Evolutionary conservation across 2,888 invertebrate genomes (phyloP), one percentile per base, ranked within the genome.

Genomic region (Alloplasta piceator): DNA sequence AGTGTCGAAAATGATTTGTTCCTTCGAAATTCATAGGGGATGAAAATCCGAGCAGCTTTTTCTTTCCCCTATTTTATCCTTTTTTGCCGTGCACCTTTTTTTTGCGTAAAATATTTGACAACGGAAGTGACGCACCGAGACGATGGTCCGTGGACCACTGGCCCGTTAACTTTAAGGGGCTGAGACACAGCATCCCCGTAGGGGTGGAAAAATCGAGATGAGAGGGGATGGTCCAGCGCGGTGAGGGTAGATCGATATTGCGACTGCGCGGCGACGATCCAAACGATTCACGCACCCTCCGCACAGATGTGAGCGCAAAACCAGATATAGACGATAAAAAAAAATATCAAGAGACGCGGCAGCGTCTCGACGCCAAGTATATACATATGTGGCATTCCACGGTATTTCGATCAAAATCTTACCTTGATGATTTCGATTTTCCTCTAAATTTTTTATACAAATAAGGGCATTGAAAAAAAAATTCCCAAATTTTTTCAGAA

Each of bases 141-240:
- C 86, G 86, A 86, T 88, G 87, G 90, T 87, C 89, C 85, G 86
- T 88, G 90, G 90, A 91, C 90, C 91, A 91, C 91, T 91, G 90
- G 88, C 86, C 86, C 52, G 75, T 50, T 67, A 87, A 85, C 82
- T 84, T 84, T 87, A 84, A 84, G 85, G 86, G 85, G 80, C 12
- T 5, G 70, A 71, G 39, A 68, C 52, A 55, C 61, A 63, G n/a
- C 60, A 61, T 26, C 56, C 52, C 60, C 46, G 43, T 26, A 26
- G 26, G 58, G 12, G n/a, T 5, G 39, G 56, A 61, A 14, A 61
- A 16, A 48, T 4, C 48, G 50, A 2, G 5, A 39, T 10, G 48
- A 46, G 60, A 67, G 38, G 75, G 83, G 68, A 75, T 71, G 81
- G 78, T 78, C 78, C 78, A 82, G 81, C 38, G 67, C 26, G 66